A percentile compares a stretch with the other conserved stretches of the same genome.
Evolutionary conservation across 2,797 vertebrate genomes (phyloP).

Genomic region (Yasuhikotakia modesta): DNA sequence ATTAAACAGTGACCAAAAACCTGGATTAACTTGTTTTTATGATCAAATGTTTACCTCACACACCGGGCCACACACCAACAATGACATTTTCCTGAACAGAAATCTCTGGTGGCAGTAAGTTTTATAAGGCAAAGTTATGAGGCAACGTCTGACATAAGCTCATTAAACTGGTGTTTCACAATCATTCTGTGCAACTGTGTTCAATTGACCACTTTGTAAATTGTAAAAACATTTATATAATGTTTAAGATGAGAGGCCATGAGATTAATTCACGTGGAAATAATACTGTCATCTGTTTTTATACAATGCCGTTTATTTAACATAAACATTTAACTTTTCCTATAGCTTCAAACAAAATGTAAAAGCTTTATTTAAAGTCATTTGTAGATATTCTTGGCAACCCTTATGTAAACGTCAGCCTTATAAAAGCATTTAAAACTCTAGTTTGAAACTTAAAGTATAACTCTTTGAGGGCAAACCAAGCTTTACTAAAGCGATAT

Average conservation of each 20-base stretch:
- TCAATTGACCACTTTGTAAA: conserved; percentile 6
- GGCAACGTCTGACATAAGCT: not conserved
- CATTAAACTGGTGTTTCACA: conserved; percentile 25
- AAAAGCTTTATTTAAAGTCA: conserved; percentile 20
- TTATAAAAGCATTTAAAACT: conserved; percentile 6
- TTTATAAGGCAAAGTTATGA: not conserved
- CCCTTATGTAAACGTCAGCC: not conserved
- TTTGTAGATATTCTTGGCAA: conserved; percentile 16
- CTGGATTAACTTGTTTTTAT: conserved; percentile 11
- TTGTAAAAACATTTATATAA: conserved; percentile 1
- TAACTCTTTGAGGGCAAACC: not conserved
- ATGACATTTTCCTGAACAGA: conserved; percentile 33
- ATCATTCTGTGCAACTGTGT: not conserved
- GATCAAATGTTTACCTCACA: conserved; percentile 24
- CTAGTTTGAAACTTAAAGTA: conserved; percentile 14
- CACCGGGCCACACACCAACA: conserved; percentile 41
- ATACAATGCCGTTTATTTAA: conserved; percentile 10
- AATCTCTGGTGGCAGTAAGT: conserved; percentile 8
- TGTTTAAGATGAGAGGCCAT: not conserved
- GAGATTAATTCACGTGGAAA: conserved; percentile 28
- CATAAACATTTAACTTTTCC: conserved; percentile 11
- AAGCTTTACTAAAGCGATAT: not conserved
- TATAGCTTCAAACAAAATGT: conserved; percentile 22
- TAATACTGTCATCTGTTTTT: conserved; percentile 33
- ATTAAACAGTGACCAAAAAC: conserved; percentile 35